Conservation (phyloP, 2,888 invertebrate species). For the Criorhina ranunculi region DNA sequence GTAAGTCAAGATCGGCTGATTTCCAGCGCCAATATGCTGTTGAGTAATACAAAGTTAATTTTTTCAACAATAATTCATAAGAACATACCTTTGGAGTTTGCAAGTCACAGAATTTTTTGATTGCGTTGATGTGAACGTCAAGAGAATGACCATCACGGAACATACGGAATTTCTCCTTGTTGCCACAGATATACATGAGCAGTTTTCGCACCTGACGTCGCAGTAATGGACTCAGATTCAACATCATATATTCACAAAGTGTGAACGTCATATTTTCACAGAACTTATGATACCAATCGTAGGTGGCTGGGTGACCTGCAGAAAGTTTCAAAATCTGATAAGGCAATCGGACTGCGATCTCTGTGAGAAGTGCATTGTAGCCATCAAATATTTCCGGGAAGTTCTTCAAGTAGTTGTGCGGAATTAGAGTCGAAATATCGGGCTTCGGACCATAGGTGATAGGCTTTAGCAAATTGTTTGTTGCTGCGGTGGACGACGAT, state of each 20-base stretch:
- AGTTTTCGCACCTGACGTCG: conserved; percentile 96
- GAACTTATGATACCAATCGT: conserved; percentile 87
- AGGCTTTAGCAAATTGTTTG: conserved; percentile 90
- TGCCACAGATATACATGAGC: conserved; percentile 95
- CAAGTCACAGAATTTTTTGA: conserved; percentile 84
- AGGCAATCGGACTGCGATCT: conserved; percentile 96
- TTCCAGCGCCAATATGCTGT: conserved; percentile 77
- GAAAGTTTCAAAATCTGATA: conserved; percentile 90
- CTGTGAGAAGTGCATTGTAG: conserved; percentile 96
- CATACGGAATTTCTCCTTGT: conserved; percentile 97
- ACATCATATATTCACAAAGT: conserved; percentile 98
- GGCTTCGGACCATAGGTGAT: conserved; percentile 92
- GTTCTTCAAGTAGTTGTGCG: conserved; percentile 96
- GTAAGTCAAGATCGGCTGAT: conserved; percentile 88
- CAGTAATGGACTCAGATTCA: conserved; percentile 88
- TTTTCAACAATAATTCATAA: background rate
- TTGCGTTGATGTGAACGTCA: conserved; percentile 93
- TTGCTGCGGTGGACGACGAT: conserved; percentile 82
- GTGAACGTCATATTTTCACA: conserved; percentile 87
- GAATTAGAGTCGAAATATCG: conserved; percentile 98
- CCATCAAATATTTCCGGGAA: conserved; percentile 96
- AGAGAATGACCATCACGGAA: conserved; percentile 96
- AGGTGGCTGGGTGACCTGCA: conserved; percentile 83
- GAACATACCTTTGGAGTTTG: conserved; percentile 82
- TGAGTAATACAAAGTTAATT: background rate